A percentile compares a stretch with the other conserved stretches of the same genome.
These are phyloP conservation scores for Ceratina japonica DNA, from an alignment of 1,140 invertebrate genomes.

Conservation along the genomic window DNA sequence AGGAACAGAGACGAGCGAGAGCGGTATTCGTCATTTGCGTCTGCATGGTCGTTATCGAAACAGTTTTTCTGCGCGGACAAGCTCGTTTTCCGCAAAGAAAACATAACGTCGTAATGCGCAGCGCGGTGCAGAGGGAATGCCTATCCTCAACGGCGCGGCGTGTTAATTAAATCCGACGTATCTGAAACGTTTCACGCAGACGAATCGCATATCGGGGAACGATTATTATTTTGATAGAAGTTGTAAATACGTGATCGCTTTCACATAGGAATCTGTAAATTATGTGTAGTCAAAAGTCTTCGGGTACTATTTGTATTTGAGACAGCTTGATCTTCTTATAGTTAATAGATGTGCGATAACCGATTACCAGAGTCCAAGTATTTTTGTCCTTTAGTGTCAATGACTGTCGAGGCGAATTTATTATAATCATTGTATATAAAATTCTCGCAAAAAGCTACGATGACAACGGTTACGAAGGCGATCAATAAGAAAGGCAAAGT, in stretches of 20 bases:
- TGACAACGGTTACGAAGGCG: constrained; percentile 11
- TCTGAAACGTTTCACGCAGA: neutral
- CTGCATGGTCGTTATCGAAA: constrained; percentile 29
- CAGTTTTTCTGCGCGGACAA: neutral
- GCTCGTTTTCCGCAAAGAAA: constrained; percentile 8
- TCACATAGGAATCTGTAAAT: neutral
- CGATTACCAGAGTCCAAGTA: constrained; percentile 4
- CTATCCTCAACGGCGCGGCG: neutral
- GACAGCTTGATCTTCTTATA: too few species aligned
- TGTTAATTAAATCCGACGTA: neutral
- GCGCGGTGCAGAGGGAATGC: neutral
- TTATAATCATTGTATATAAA: constrained; percentile 9
- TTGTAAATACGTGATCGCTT: constrained; percentile 28
- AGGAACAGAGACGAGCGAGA: neutral
- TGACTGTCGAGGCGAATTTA: too few species aligned
- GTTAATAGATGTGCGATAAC: neutral
- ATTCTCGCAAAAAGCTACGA: neutral
- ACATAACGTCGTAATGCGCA: neutral
- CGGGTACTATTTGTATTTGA: too few species aligned
- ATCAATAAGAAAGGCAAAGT: neutral
- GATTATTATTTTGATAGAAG: constrained; percentile 37
- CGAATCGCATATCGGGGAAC: neutral
- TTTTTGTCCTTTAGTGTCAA: constrained; percentile 19
- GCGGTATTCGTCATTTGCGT: constrained; percentile 45
- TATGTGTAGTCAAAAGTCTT: neutral